These are phyloP conservation scores for Caenorhabditis panamensis DNA, from an alignment of 2,888 invertebrate species.

Conservation along the genomic window DNA sequence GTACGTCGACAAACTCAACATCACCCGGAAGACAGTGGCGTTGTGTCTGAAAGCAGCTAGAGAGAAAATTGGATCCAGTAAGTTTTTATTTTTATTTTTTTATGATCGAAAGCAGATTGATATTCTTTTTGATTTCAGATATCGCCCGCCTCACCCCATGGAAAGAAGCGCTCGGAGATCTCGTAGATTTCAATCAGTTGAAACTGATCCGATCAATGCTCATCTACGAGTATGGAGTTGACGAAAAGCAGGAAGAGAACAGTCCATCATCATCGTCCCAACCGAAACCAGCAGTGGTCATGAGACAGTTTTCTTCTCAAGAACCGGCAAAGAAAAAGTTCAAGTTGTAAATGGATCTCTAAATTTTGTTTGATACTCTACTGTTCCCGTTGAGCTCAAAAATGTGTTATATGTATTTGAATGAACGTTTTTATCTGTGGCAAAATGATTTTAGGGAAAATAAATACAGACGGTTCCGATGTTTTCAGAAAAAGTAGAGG, in stretches of 20 bases:
- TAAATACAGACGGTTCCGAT: conserved; percentile 16
- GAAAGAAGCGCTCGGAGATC: conserved; percentile 69
- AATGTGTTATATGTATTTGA: too few relatives aligned
- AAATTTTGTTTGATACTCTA: conserved; percentile 2
- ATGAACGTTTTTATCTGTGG: conserved; percentile 8
- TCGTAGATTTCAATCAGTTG: conserved; percentile 67
- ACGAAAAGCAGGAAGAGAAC: conserved; percentile 13
- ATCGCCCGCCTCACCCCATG: conserved; percentile 69
- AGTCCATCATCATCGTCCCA: neutral
- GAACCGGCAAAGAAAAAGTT: conserved; percentile 48
- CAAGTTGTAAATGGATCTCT: conserved; percentile 35
- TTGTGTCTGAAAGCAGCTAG: conserved; percentile 51
- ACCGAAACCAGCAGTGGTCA: neutral
- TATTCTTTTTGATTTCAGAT: conserved; percentile 59
- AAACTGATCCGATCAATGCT: conserved; percentile 66
- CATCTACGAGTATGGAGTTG: conserved; percentile 70
- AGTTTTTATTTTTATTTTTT: neutral
- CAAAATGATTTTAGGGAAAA: conserved; percentile 4
- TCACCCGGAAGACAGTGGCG: conserved; percentile 58
- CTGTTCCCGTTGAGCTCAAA: too few relatives aligned
- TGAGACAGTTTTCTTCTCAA: neutral
- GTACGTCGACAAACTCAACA: conserved; percentile 63
- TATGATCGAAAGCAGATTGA: too few relatives aligned
- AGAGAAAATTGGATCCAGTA: conserved; percentile 48
- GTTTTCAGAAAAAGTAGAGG: neutral